Conservation (phyloP, 1,140 invertebrate species). For the Trachymyrmex cornetzi region DNA sequence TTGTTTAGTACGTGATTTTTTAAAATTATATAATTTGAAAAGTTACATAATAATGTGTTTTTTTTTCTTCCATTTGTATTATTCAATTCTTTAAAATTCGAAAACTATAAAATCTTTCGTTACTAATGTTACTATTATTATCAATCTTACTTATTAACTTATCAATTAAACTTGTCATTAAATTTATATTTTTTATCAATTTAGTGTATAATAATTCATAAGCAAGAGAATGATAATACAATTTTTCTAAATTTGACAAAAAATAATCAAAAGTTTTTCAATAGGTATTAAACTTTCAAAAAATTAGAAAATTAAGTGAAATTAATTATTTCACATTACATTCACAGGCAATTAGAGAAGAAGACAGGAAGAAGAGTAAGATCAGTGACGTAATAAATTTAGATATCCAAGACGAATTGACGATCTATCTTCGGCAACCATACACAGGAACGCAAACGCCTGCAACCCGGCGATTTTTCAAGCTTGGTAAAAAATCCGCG, state of each 20-base stretch:
- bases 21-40: no score
- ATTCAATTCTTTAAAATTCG: no score
- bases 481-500: slow-evolving; percentile 74
- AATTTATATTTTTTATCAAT: not conserved
- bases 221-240: not conserved
- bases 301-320: not conserved
- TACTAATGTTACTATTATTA: no score
- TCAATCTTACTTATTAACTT: no score
- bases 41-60: no score
- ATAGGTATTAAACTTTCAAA: not conserved
- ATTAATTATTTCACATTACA: not conserved
- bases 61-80: no score
- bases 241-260: not conserved
- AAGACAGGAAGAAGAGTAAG: slow-evolving; percentile 86
- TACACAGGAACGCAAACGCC: slow-evolving; percentile 71
- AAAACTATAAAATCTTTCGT: no score
- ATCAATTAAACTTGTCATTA: no score
- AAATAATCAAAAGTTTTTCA: slow-evolving; percentile 6
- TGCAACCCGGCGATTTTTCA: slow-evolving; percentile 76
- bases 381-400: slow-evolving; percentile 65
- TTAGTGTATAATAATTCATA: not conserved
- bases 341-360: slow-evolving; percentile 87
- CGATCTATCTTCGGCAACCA: slow-evolving; percentile 89
- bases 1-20: no score
- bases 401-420: slow-evolving; percentile 87